phyloP scores from a whole-genome alignment of 2,888 invertebrate species.

The Scaptodrosophila latifasciaeformis region DNA sequence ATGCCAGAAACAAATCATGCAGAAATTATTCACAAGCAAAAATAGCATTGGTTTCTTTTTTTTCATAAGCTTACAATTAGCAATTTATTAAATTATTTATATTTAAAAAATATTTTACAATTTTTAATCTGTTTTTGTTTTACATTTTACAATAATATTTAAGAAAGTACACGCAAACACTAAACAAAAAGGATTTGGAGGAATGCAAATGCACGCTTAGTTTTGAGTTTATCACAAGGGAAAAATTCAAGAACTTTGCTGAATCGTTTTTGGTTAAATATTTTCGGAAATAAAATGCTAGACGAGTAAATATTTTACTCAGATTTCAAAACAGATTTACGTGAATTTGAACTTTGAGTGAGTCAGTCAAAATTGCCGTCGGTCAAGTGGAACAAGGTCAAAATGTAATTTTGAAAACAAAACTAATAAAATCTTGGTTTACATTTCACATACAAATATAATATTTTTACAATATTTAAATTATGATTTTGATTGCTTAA shows the following conservation, averaged over 20 bases:
- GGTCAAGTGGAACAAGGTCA: too few species aligned
- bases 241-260: slow-evolving; percentile 19
- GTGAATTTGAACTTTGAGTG: background rate
- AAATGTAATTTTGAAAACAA: too few species aligned
- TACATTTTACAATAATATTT: background rate
- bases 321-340: background rate
- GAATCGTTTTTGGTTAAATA: too few species aligned
- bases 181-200: background rate
- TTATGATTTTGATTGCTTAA: too few species aligned
- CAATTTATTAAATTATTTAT: too few species aligned
- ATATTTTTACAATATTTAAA: too few species aligned
- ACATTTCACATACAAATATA: too few species aligned
- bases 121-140: background rate
- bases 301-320: background rate
- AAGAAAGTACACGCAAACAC: background rate
- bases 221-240: slow-evolving; percentile 51
- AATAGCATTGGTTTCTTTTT: background rate
- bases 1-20: background rate
- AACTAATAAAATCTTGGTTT: too few species aligned
- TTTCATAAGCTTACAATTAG: too few species aligned
- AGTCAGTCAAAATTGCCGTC: background rate
- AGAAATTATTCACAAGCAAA: background rate
- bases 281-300: too few species aligned
- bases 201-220: slow-evolving; percentile 9
- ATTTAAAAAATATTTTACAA: background rate